Evolutionary conservation across 2,797 vertebrate species (phyloP).

Genomic region (Threskiornis aethiopicus): DNA sequence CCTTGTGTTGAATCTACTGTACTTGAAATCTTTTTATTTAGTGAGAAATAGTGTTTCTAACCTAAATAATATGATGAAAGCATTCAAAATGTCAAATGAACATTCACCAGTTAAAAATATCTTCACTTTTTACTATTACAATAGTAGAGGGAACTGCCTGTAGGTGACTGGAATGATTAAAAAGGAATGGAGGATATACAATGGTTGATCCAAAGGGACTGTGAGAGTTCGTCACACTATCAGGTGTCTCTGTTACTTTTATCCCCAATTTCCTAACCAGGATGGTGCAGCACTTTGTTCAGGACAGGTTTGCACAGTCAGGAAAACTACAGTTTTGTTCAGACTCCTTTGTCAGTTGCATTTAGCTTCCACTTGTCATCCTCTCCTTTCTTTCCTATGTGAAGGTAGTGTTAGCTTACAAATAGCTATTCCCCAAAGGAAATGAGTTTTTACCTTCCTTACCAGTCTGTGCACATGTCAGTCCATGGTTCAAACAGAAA

Average conservation of each 20-base stretch:
- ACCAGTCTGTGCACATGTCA: background rate
- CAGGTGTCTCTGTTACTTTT: constrained; percentile 62
- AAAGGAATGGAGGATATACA: constrained; percentile 48
- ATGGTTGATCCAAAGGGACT: constrained; percentile 39
- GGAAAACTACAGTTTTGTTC: constrained; percentile 20
- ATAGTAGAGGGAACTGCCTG: constrained; percentile 54
- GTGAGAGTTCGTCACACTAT: constrained; percentile 39
- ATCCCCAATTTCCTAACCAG: constrained; percentile 31
- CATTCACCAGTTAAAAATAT: constrained; percentile 73
- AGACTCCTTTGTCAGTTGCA: constrained; percentile 9
- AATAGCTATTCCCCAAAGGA: background rate
- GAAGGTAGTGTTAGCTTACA: background rate
- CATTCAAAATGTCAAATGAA: constrained; percentile 74
- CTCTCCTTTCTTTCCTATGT: background rate
- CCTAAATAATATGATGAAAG: constrained; percentile 78
- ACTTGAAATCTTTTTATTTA: constrained; percentile 76
- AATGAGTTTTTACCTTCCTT: background rate
- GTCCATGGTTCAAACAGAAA: background rate
- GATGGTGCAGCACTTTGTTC: constrained; percentile 29
- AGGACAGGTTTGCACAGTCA: background rate
- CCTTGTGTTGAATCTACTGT: constrained; percentile 74
- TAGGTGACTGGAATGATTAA: constrained; percentile 75
- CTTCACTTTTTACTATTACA: constrained; percentile 59
- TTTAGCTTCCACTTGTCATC: background rate
- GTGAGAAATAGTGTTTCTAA: constrained; percentile 71